Base-by-base conservation (phyloP, 92 coral and sea anemone genomes). In the Phenganax subtilis region DNA sequence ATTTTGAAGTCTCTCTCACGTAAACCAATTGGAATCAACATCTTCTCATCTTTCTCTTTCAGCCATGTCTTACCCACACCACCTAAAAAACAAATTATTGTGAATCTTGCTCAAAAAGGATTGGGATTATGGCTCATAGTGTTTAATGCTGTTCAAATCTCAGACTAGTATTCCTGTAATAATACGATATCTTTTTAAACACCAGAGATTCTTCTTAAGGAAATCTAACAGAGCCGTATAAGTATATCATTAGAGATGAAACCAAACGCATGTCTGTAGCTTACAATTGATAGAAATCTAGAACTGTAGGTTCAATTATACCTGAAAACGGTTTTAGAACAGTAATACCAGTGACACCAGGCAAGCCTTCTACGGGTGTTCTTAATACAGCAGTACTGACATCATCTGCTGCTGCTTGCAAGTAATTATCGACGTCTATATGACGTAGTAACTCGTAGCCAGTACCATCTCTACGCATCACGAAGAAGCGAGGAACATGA, bases 391-490 rank as follows among this genome's bases (percentile, higher is more conserved):
- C 99, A 9, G 91, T 86, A 52, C 86, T 86, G 44, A 89, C 93
- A 77, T 96, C 97, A 47, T 87, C 80, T 82, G 86, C 90, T n/a
- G 97, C 97, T 55, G 72, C 84, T 54, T 87, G 81, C 70, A 96
- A 84, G 84, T 89, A 90, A 51, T 92, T 93, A 56, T 75, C 51
- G 54, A 96, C 93, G 84, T 96, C 99, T 79, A 20, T 61, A 65
- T 86, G 80, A 54, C 97, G 96, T 55, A 96, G 77, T 16, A 96
- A 87, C 85, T 96, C 99, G n/a, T 89, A 92, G 71, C 99, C 97
- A 80, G 96, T 77, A 47, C 99, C 99, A 69, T 96, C 96, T n/a
- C 94, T 86, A 85, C 86, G 93, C 55, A 96, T 76, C 58, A 90
- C 80, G 58, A 96, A 96, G 87, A 85, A 96, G 54, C 87, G 87